These are phyloP conservation scores for Esperia sulphurella DNA, from an alignment of 2,888 invertebrate genomes.

Conservation along the genomic window DNA sequence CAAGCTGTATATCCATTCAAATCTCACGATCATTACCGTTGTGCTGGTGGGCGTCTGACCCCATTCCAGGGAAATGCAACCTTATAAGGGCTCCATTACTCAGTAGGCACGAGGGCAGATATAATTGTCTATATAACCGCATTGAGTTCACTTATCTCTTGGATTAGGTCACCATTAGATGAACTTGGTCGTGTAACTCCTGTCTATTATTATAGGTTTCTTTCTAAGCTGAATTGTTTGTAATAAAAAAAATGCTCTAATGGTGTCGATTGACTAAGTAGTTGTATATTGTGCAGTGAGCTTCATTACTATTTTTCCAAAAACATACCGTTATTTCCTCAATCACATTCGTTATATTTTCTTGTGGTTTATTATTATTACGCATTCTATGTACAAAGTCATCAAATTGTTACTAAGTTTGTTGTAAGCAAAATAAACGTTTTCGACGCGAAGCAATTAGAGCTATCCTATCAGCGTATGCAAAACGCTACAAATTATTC, in stretches of 20 bases:
- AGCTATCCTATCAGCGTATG: slow-evolving; percentile 42
- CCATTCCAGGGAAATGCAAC: slow-evolving; percentile 41
- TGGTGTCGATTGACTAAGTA: too few relatives aligned
- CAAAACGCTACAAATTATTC: slow-evolving; percentile 47
- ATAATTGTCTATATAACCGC: slow-evolving; percentile 40
- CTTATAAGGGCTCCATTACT: slow-evolving; percentile 58
- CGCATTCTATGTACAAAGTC: slow-evolving; percentile 32
- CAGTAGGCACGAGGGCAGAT: slow-evolving; percentile 33
- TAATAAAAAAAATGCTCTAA: too few relatives aligned
- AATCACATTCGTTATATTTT: too few relatives aligned
- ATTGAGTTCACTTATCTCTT: slow-evolving; percentile 24
- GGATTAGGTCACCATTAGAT: slow-evolving; percentile 8
- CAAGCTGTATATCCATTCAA: slow-evolving; percentile 32
- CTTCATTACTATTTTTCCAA: too few relatives aligned
- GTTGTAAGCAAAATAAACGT: slow-evolving; percentile 36
- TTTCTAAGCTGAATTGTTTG: too few relatives aligned
- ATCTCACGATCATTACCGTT: slow-evolving; percentile 53
- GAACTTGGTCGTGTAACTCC: too few relatives aligned
- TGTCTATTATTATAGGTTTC: too few relatives aligned
- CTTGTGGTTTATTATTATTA: slow-evolving; percentile 5
- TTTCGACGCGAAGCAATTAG: slow-evolving; percentile 46
- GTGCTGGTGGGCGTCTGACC: slow-evolving; percentile 49
- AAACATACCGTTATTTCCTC: too few relatives aligned
- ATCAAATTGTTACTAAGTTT: slow-evolving; percentile 16
- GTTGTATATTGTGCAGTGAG: too few relatives aligned